Evolutionary conservation across 2,888 invertebrate genomes (phyloP), one percentile per base, ranked within the genome.

Genomic region (Blera fallax): DNA sequence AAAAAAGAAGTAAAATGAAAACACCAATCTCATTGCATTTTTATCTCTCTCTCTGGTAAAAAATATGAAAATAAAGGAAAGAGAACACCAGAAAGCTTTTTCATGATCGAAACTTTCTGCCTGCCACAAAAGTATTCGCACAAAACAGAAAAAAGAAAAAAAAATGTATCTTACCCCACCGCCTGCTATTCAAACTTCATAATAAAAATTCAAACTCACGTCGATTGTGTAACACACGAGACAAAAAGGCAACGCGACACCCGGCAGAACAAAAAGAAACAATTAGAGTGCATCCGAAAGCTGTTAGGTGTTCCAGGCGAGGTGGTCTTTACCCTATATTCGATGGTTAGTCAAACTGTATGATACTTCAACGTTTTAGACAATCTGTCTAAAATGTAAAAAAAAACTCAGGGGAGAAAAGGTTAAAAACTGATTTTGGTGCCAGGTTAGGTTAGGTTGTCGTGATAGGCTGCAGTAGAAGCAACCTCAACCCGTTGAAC

Each of bases 41-140:
- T 64, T 29, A 43, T 64, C 54, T 76, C 10, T 3, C 24, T 27
- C 45, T 32, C 27, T 14, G 32, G 18, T n/a, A 40, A 2, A 2
- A 69, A 40, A 54, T 3, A 37, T 11, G 8, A 54, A 3, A 29
- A 37, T 18, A 45, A 14, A 45, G 18, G 3, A 18, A 16, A 24
- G 18, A 50, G n/a, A 24, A 21, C 11, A 50, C 1, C 24, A 14
- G 52, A 52, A 14, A 52, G 27, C 52, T 52, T 52, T 27, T 52
- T 52, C 52, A 52, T 27, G 52, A 52, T 27, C 58, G n/a, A 58
- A 58, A 58, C 37, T 58, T 58, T 58, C 24, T 37, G 37, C 58
- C 8, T 58, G 32, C 32, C 56, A 18, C 56, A 24, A n/a, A 18
- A 21, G 5, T 18, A n/a, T n/a, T n/a, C n/a, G n/a, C n/a, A n/a